Evolutionary conservation across 2,797 vertebrate species (phyloP), one percentile per base, ranked within the genome.

Genomic region (Pterois miles): DNA sequence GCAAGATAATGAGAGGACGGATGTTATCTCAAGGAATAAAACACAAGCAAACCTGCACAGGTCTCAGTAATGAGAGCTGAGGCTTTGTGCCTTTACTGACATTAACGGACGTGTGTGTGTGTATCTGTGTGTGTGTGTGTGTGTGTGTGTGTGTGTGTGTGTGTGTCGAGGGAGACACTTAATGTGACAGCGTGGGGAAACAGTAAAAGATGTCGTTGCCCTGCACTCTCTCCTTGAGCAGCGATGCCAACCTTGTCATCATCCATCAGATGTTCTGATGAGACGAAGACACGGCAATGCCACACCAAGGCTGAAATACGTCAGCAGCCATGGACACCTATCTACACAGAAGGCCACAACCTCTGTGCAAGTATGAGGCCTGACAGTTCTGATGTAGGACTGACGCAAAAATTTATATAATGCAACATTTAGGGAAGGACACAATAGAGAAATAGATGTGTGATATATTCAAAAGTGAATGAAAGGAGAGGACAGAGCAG

Each of bases 261-360:
- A 90, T 93, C 84, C 46, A 86, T 94, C 92, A 92, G 31, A 29
- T 58, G 65, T 67, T 85, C 71, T 53, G 77, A 88, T 88, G 83
- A 85, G 71, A 77, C 48, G 67, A 74, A 48, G 46, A 65, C 65
- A 67, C 69, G 69, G 70, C 38, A 25, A 31, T 8, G 48, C 65
- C 66, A 59, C 48, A 46, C 38, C 64, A 73, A 76, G 82, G 65
- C 76, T 80, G 64, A 87, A 74, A 72, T 71, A 71, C 65, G 62
- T 79, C 81, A 33, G 54, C 22, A 56, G 56, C 63, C 66, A 83
- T 2, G 36, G 66, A 74, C 59, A 58, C 52, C 8, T 76, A 46
- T 4, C 52, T 6, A 29, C 53, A 73, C 56, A 71, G 38, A 71
- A 31, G 25, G 68, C 29, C 74, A 68, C 46, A 40, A 65, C 59